Evolutionary conservation across 2,797 vertebrate genomes (phyloP).

Genomic region (Silurus lanzhouensis): DNA sequence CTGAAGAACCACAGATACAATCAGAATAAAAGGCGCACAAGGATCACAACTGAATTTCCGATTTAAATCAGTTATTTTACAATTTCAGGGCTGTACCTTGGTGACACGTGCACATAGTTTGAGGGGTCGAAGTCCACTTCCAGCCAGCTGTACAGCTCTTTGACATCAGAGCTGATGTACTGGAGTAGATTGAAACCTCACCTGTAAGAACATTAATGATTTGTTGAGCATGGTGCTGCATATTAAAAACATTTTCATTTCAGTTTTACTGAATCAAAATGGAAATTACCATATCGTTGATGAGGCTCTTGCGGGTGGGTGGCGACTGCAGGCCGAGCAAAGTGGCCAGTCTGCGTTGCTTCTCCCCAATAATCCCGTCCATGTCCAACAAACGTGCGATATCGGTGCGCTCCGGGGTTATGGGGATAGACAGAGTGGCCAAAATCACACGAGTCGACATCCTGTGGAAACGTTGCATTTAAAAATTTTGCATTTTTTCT

Average conservation of each 20-base stretch:
- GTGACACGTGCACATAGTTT: constrained; percentile 93
- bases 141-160: constrained; percentile 97
- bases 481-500: too few species aligned
- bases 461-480: too few species aligned
- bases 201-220: constrained; percentile 70
- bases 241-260: constrained; percentile 50
- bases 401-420: constrained; percentile 96
- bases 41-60: too few species aligned
- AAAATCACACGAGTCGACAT: too few species aligned
- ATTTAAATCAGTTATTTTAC: not conserved
- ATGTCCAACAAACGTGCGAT: constrained; percentile 96
- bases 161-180: constrained; percentile 91
- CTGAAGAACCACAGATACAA: constrained; percentile 65
- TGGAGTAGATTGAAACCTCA: constrained; percentile 96
- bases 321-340: constrained; percentile 92
- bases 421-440: constrained; percentile 76
- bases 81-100: constrained; percentile 76
- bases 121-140: constrained; percentile 94
- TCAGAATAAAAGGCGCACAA: constrained; percentile 37
- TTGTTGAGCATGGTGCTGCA: not conserved
- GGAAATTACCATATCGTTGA: constrained; percentile 91
- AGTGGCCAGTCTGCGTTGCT: constrained; percentile 92
- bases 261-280: not conserved
- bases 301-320: constrained; percentile 90
- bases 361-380: constrained; percentile 98